Percentiles rank a stretch among this genome's conserved stretches.
phyloP scores from a whole-genome alignment of 1,140 invertebrate species.

The Trichonephila clavipes region DNA sequence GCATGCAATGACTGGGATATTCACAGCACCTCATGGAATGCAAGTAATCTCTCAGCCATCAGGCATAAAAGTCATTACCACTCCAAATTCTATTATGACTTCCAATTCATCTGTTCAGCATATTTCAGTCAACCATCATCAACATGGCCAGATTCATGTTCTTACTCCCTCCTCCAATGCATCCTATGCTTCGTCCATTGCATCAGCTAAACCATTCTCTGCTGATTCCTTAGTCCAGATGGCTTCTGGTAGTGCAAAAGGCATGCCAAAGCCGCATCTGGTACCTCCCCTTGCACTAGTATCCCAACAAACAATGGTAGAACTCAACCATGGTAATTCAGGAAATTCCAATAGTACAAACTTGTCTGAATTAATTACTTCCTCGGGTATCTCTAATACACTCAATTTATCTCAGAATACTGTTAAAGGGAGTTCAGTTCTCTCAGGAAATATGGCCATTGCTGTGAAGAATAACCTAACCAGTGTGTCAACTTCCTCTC shows the following conservation, averaged over 20 bases:
- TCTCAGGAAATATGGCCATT: conserved; percentile 67
- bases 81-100: conserved; percentile 68
- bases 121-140: conserved; percentile 50
- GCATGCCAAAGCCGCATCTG: conserved; percentile 58
- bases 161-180: conserved; percentile 62
- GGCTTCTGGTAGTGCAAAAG: conserved; percentile 39
- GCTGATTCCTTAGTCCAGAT: conserved; percentile 72
- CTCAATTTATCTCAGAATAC: conserved; percentile 64
- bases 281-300: conserved; percentile 65
- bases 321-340: conserved; percentile 58
- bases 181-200: conserved; percentile 61
- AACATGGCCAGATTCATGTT: conserved; percentile 69
- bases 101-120: conserved; percentile 58
- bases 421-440: conserved; percentile 50
- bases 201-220: conserved; percentile 54
- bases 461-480: conserved; percentile 60
- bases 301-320: conserved; percentile 65
- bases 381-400: conserved; percentile 25
- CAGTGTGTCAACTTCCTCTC: conserved; percentile 29
- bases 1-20: conserved; percentile 66
- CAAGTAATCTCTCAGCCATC: conserved; percentile 72
- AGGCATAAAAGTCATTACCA: conserved; percentile 67
- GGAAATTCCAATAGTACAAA: conserved; percentile 39
- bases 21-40: conserved; percentile 66
- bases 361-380: conserved; percentile 43